Conservation (phyloP, 2,888 invertebrate genomes). For the Amitus sp. region DNA sequence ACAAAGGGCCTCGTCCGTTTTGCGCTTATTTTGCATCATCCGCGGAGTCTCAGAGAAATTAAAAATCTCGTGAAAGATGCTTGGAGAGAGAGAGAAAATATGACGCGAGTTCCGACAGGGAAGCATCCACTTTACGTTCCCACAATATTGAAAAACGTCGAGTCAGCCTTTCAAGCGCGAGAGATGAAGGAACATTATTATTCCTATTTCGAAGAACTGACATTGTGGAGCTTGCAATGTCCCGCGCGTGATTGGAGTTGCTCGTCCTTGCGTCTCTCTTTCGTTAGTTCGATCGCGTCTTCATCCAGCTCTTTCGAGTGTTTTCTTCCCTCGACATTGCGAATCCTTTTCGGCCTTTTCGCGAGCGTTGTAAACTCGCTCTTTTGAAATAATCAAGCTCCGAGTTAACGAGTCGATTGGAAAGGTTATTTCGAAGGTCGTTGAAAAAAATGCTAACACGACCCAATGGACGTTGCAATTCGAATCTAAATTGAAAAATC, state of each 20-base stretch:
- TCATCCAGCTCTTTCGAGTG: too few species aligned
- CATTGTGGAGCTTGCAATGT: slow-evolving; percentile 19
- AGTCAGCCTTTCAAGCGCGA: slow-evolving; percentile 61
- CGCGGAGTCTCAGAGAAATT: slow-evolving; percentile 19
- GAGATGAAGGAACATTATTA: slow-evolving; percentile 52
- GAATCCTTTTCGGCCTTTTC: too few species aligned
- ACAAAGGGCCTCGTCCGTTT: slow-evolving; percentile 25
- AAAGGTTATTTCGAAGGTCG: too few species aligned
- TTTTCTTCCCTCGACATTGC: too few species aligned
- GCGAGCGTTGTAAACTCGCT: too few species aligned
- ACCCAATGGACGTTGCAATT: slow-evolving; percentile 33
- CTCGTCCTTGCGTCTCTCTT: slow-evolving; percentile 20
- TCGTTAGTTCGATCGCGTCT: too few species aligned
- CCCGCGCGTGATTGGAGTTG: slow-evolving; percentile 10
- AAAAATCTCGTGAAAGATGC: too few species aligned
- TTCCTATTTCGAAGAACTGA: slow-evolving; percentile 63
- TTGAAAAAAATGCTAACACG: too few species aligned
- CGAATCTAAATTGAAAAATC: slow-evolving; percentile 7
- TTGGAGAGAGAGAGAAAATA: slow-evolving; percentile 29
- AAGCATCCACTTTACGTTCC: not conserved
- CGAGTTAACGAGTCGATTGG: too few species aligned
- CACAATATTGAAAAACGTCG: slow-evolving; percentile 54
- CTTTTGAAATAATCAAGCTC: too few species aligned
- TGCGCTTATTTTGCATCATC: slow-evolving; percentile 13
- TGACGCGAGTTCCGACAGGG: slow-evolving; percentile 32